These are phyloP conservation scores for Montipora cactus DNA, from an alignment of 64 coral and sea anemone species.

Conservation along the genomic window DNA sequence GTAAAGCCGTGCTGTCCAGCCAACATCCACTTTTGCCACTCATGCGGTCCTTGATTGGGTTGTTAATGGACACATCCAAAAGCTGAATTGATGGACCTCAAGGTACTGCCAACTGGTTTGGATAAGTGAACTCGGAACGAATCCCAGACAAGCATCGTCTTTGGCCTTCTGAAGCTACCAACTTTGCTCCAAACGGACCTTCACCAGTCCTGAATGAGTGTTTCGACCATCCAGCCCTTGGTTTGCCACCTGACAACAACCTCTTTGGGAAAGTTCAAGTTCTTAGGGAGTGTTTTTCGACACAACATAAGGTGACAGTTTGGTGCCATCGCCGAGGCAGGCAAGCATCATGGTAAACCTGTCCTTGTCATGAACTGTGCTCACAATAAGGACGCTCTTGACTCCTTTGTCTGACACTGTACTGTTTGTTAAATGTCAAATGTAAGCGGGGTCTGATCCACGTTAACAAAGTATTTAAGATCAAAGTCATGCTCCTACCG, in stretches of 20 bases:
- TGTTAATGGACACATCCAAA: too few species aligned
- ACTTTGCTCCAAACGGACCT: constrained; percentile 17
- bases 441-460: too few species aligned
- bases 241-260: constrained; percentile 1
- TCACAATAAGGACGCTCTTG: constrained; percentile 7
- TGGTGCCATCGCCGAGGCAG: constrained; percentile 38
- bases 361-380: constrained; percentile 50
- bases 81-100: too few species aligned
- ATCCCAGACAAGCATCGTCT: constrained; percentile 49
- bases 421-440: too few species aligned
- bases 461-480: too few species aligned
- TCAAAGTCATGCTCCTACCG: too few species aligned
- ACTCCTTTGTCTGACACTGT: background rate
- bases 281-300: constrained; percentile 8
- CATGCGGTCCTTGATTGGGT: too few species aligned
- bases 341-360: constrained; percentile 56
- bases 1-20: too few species aligned
- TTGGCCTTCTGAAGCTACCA: constrained; percentile 7
- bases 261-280: background rate
- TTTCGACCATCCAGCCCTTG: constrained; percentile 44
- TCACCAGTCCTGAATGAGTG: constrained; percentile 35
- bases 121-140: constrained; percentile 52
- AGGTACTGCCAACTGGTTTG: background rate
- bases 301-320: constrained; percentile 44
- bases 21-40: too few species aligned